These are phyloP conservation scores for Pseudonaja textilis DNA, from an alignment of 2,113 vertebrate genomes.

Conservation along the genomic window DNA sequence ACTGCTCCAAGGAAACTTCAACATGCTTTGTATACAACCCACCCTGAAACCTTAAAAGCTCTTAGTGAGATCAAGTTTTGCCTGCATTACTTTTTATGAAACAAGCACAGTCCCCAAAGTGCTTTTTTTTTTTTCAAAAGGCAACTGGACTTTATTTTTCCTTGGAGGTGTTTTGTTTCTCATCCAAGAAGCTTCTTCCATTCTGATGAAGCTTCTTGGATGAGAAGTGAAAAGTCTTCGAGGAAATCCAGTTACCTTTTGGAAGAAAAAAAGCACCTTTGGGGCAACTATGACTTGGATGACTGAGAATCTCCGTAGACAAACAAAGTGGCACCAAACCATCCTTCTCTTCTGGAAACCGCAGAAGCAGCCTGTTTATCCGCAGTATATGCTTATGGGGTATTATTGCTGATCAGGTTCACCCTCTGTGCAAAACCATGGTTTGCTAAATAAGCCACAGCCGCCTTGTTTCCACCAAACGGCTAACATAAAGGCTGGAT, in stretches of 20 bases:
- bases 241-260: background rate
- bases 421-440: background rate
- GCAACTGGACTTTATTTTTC: background rate
- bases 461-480: background rate
- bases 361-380: background rate
- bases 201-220: background rate
- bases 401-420: background rate
- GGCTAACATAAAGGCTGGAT: background rate
- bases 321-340: background rate
- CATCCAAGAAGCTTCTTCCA: background rate
- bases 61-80: background rate
- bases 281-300: background rate
- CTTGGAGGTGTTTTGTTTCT: background rate
- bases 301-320: background rate
- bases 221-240: background rate
- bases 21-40: background rate
- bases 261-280: background rate
- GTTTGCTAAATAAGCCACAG: background rate
- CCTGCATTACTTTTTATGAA: background rate
- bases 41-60: background rate
- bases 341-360: background rate
- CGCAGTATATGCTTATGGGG: background rate
- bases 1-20: background rate
- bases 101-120: background rate
- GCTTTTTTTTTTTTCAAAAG: background rate